Evolutionary conservation across 2,797 vertebrate species (phyloP).

Genomic region (Anabacerthia variegaticeps): DNA sequence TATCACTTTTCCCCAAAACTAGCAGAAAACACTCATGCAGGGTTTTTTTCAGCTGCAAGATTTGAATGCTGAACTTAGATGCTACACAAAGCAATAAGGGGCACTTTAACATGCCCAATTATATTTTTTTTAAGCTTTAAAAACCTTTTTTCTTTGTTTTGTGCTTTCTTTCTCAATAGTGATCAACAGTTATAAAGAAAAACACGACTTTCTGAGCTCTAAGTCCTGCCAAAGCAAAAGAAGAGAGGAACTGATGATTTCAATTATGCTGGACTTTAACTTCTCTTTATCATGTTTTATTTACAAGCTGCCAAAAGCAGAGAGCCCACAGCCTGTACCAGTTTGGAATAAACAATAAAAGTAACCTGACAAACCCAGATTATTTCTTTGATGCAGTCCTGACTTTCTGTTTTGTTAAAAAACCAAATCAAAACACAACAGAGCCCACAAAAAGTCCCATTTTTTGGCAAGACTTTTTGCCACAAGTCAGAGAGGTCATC

Average conservation of each 20-base stretch:
- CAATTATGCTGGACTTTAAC: background rate
- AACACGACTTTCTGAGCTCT: background rate
- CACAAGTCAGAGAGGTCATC: background rate
- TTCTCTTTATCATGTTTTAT: background rate
- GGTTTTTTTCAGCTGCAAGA: background rate
- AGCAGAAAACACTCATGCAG: background rate
- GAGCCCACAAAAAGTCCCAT: background rate
- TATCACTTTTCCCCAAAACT: rapidly evolving
- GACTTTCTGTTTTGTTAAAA: background rate
- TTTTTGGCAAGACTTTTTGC: background rate
- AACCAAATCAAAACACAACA: background rate
- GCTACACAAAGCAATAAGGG: background rate
- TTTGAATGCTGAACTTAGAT: background rate
- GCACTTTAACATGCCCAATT: background rate
- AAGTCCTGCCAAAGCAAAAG: background rate
- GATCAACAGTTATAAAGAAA: background rate
- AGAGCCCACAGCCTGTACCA: background rate
- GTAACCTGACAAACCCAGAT: background rate
- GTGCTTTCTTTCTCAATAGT: background rate
- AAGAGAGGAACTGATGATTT: background rate
- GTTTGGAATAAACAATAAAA: background rate
- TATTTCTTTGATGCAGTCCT: background rate
- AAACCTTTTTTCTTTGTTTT: background rate
- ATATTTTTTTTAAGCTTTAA: background rate
- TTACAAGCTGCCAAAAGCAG: background rate